Evolutionary conservation across 1,140 invertebrate species (phyloP).

Genomic region (Heterodera carotae): DNA sequence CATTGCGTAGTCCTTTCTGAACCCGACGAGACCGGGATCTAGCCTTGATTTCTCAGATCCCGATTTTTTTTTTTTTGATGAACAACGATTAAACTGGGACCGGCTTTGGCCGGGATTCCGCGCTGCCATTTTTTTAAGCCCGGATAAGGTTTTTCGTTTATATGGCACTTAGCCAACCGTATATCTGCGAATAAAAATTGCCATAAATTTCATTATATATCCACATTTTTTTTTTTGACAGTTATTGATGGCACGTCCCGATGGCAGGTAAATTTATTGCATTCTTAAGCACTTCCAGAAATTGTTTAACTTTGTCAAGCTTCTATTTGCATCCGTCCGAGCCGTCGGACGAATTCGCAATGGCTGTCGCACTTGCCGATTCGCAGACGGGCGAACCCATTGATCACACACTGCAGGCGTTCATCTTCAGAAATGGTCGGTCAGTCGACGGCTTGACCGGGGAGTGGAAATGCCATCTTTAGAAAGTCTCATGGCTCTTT

Average conservation of each 20-base stretch:
- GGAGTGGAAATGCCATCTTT: too few relatives aligned
- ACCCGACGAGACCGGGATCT: too few relatives aligned
- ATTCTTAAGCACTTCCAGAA: not conserved
- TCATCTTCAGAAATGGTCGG: constrained; percentile 43
- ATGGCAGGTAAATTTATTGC: constrained; percentile 30
- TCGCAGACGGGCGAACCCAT: constrained; percentile 46
- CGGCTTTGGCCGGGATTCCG: not conserved
- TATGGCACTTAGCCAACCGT: too few relatives aligned
- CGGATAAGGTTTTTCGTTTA: too few relatives aligned
- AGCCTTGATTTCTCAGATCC: too few relatives aligned
- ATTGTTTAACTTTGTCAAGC: not conserved
- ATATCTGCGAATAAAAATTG: not conserved
- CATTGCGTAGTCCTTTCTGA: too few relatives aligned
- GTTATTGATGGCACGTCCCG: constrained; percentile 50
- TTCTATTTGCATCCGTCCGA: constrained; percentile 44
- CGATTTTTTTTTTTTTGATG: too few relatives aligned
- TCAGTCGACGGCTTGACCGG: too few relatives aligned
- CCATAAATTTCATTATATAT: constrained; percentile 1
- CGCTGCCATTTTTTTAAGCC: too few relatives aligned
- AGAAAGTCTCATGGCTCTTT: not conserved
- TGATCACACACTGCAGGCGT: constrained; percentile 44
- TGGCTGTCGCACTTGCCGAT: constrained; percentile 49
- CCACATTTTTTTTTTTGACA: constrained; percentile 32
- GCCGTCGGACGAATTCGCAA: constrained; percentile 29
- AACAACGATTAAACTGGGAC: too few relatives aligned